Base-by-base conservation (phyloP, 2,888 invertebrate species). In the Crioceris asparagi region DNA sequence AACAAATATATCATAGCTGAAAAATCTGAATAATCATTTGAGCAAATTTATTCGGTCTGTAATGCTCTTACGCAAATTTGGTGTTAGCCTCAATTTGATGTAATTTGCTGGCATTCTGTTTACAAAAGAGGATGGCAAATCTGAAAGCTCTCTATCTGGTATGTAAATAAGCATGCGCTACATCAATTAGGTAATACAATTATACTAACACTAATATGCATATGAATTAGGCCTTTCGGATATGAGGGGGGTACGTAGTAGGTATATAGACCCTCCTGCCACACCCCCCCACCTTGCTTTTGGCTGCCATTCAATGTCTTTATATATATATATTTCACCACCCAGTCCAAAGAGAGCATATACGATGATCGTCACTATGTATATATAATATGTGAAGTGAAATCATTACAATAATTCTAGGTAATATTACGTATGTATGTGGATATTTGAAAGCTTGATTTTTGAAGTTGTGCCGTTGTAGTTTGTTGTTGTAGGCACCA, bases 181-280 rank as follows among this genome's bases (percentile, higher is more conserved):
- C 41, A 39, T 40, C 46, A 47, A 48, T 47, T 47, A 45, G 41
- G 38, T 47, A 45, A 48, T 45, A 41, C 39, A 45, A 47, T 48
- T 48, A 45, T 37, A 32, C 47, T 47, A 44, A 45, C 42, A 47
- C 46, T 48, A 47, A 48, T 49, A 49, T 47, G 44, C 45, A 47
- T 46, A 47, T 49, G 49, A 49, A 49, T 46, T 43, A 18, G 32
- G 32, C 11, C n/a, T n/a, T n/a, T n/a, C n/a, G n/a, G n/a, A n/a
- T n/a, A n/a, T n/a, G n/a, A n/a, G n/a, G n/a, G n/a, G n/a, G n/a
- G n/a, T n/a, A n/a, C n/a, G n/a, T n/a, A n/a, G n/a, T n/a, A n/a
- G n/a, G n/a, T n/a, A n/a, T n/a, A n/a, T n/a, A n/a, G n/a, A n/a
- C n/a, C n/a, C n/a, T n/a, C n/a, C n/a, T n/a, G n/a, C n/a, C n/a